Evolutionary conservation across 2,888 invertebrate species (phyloP).

Genomic region (Neoaliturus tenellus): DNA sequence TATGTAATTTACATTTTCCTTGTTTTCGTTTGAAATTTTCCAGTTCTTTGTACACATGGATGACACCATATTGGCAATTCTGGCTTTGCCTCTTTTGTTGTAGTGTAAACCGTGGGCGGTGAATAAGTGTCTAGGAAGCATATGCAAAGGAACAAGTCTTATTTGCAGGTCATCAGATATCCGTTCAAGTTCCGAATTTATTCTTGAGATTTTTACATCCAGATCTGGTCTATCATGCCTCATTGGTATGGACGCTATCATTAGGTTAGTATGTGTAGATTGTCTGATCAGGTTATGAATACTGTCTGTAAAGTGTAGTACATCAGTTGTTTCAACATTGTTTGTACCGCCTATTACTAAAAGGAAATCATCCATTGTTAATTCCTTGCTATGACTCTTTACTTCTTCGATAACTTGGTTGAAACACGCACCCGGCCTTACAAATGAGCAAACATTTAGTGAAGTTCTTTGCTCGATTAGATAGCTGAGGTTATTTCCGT

Average conservation of each 20-base stretch:
- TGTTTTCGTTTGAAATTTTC: no score
- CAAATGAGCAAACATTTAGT: background rate
- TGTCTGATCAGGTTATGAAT: background rate
- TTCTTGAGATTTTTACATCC: slow-evolving; percentile 9
- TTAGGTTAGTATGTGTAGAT: background rate
- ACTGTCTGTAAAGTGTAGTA: background rate
- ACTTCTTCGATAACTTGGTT: background rate
- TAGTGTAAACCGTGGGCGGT: background rate
- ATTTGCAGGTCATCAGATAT: background rate
- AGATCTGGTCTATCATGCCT: background rate
- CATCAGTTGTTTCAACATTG: background rate
- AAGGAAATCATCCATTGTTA: background rate
- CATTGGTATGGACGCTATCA: background rate
- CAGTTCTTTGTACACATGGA: background rate
- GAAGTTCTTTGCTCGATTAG: slow-evolving; percentile 5
- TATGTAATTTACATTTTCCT: background rate
- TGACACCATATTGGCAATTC: background rate
- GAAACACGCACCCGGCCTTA: background rate
- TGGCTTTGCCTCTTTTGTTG: background rate
- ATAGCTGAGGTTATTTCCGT: background rate
- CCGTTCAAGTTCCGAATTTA: background rate
- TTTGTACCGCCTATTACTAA: slow-evolving; percentile 12
- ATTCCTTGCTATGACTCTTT: background rate
- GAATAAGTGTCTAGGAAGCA: background rate
- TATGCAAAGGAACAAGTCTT: background rate